Percentiles rank a stretch among this genome's conserved stretches.
These are phyloP conservation scores for Aleiodes sp. DNA, from an alignment of 1,140 invertebrate genomes.

Conservation along the genomic window DNA sequence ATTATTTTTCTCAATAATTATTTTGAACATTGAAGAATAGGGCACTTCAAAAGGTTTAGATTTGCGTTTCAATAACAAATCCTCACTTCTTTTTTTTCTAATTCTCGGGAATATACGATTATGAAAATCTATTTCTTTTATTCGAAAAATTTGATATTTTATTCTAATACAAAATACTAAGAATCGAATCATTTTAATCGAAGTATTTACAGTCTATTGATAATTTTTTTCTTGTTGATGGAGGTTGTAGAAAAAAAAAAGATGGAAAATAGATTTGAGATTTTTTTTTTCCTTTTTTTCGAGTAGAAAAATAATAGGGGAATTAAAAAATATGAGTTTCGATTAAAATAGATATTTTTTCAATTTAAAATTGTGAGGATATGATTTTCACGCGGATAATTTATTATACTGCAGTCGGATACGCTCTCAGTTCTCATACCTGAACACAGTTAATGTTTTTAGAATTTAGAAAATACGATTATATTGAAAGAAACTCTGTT, in stretches of 20 bases:
- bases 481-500: constrained; percentile 41
- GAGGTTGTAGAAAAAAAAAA: no score
- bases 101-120: background rate
- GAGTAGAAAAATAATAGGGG: constrained; percentile 5
- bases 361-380: background rate
- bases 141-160: background rate
- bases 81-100: constrained; percentile 38
- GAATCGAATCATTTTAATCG: constrained; percentile 36
- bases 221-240: background rate
- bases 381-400: background rate
- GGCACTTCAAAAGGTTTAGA: constrained; percentile 56
- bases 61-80: background rate
- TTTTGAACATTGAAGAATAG: constrained; percentile 59
- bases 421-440: constrained; percentile 10
- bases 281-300: background rate
- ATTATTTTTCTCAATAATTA: constrained; percentile 28
- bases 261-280: background rate
- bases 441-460: constrained; percentile 46
- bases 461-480: constrained; percentile 40
- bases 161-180: constrained; percentile 12
- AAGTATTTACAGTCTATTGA: constrained; percentile 25
- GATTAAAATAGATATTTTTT: constrained; percentile 13
- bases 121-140: background rate
- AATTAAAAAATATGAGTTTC: constrained; percentile 1
- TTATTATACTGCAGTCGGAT: background rate